Conservation (phyloP, 2,797 vertebrate species). For the Lateolabrax maculatus region DNA sequence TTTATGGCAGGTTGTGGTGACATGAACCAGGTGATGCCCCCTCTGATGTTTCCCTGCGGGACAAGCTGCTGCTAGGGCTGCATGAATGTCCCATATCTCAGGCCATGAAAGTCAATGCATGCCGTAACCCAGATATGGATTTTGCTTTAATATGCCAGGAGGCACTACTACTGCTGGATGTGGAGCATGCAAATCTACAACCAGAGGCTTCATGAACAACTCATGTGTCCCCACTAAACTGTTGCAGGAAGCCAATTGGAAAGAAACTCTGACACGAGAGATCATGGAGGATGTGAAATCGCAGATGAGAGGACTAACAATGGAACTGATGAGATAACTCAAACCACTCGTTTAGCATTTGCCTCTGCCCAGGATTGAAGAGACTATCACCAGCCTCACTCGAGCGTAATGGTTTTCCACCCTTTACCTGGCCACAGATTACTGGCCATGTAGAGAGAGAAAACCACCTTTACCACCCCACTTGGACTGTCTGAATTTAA, state of each 20-base stretch:
- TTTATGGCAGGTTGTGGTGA: neutral
- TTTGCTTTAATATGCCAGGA: neutral
- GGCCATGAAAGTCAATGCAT: neutral
- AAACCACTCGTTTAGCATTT: too few relatives aligned
- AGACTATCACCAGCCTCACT: too few relatives aligned
- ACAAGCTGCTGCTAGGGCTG: neutral
- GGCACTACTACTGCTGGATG: neutral
- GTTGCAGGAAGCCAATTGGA: neutral
- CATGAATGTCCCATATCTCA: neutral
- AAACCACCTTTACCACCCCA: too few relatives aligned
- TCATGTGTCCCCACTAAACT: neutral
- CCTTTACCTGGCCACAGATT: too few relatives aligned
- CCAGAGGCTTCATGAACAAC: neutral
- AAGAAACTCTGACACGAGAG: neutral
- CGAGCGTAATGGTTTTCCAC: too few relatives aligned
- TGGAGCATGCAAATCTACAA: neutral
- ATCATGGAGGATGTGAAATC: neutral
- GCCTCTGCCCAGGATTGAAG: too few relatives aligned
- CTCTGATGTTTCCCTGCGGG: too few relatives aligned
- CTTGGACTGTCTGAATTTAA: too few relatives aligned
- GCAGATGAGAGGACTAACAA: neutral
- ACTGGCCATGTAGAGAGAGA: too few relatives aligned
- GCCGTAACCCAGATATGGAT: neutral
- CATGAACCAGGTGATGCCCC: too few relatives aligned
- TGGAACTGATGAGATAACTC: neutral